Evolutionary conservation across 2,797 vertebrate genomes (phyloP).

Genomic region (Amphiprion clarkii): DNA sequence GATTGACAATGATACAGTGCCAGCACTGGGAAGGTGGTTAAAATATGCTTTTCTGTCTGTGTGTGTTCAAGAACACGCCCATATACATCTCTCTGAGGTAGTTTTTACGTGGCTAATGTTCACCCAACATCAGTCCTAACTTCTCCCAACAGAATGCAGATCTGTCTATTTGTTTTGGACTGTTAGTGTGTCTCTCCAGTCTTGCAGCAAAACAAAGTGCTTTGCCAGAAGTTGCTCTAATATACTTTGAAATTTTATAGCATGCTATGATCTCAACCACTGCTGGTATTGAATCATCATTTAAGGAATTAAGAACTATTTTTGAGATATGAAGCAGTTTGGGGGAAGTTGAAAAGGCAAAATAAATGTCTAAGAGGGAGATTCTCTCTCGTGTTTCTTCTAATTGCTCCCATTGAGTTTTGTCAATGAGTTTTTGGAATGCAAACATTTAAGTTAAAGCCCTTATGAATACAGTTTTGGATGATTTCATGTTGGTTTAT

Average conservation of each 20-base stretch:
- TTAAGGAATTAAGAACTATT: constrained; percentile 27
- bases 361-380: constrained; percentile 13
- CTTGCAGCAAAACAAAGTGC: constrained; percentile 27
- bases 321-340: constrained; percentile 10
- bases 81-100: constrained; percentile 43
- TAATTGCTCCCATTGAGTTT: not conserved
- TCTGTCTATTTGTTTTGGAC: constrained; percentile 53
- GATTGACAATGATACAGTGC: constrained; percentile 71
- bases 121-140: constrained; percentile 40
- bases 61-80: constrained; percentile 32
- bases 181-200: constrained; percentile 19
- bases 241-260: constrained; percentile 43
- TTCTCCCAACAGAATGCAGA: constrained; percentile 43
- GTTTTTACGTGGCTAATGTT: constrained; percentile 39
- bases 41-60: constrained; percentile 69
- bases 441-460: not conserved
- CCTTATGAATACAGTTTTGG: not conserved
- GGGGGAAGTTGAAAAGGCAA: constrained; percentile 4
- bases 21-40: constrained; percentile 66
- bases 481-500: not conserved
- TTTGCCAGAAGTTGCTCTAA: constrained; percentile 53
- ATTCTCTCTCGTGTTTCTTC: not conserved
- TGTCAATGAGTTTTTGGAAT: not conserved
- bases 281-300: constrained; percentile 44
- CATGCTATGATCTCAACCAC: constrained; percentile 35